phyloP scores from a whole-genome alignment of 2,888 invertebrate genomes.

The Parascotia fuliginaria region DNA sequence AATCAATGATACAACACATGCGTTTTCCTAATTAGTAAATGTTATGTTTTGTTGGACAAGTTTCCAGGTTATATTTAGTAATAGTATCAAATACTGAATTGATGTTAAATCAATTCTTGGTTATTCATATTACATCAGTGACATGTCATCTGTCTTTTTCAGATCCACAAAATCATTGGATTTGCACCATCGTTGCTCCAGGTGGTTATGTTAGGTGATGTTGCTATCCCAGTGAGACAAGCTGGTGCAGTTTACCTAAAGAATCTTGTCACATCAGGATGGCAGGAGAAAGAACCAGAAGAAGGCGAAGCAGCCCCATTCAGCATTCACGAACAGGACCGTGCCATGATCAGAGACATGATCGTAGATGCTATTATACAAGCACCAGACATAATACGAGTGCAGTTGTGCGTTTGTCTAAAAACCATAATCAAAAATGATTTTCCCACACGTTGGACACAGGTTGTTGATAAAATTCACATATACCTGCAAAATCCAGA shows the following conservation, averaged over 20 bases:
- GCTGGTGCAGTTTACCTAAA: slow-evolving; percentile 99
- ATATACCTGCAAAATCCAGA: slow-evolving; percentile 97
- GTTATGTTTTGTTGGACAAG: too few species aligned
- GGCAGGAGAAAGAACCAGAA: slow-evolving; percentile 93
- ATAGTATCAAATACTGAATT: too few species aligned
- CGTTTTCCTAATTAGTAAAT: too few species aligned
- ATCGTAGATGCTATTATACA: slow-evolving; percentile 98
- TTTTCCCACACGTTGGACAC: slow-evolving; percentile 98
- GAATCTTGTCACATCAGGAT: slow-evolving; percentile 95
- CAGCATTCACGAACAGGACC: slow-evolving; percentile 97
- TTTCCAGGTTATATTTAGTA: too few species aligned
- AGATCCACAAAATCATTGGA: slow-evolving; percentile 92
- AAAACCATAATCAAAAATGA: slow-evolving; percentile 97
- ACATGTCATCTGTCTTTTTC: slow-evolving; percentile 39
- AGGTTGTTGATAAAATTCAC: slow-evolving; percentile 97
- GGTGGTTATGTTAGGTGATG: slow-evolving; percentile 95
- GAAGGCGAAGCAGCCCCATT: slow-evolving; percentile 91
- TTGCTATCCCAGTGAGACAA: slow-evolving; percentile 96
- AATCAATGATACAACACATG: too few species aligned
- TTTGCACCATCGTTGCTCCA: slow-evolving; percentile 97
- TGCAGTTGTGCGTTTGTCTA: slow-evolving; percentile 96
- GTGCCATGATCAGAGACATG: slow-evolving; percentile 95
- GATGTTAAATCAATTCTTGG: too few species aligned
- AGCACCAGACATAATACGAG: slow-evolving; percentile 95
- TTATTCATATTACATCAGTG: background rate